Conservation (phyloP, 2,888 invertebrate genomes). For the Leptopterna dolabrata region DNA sequence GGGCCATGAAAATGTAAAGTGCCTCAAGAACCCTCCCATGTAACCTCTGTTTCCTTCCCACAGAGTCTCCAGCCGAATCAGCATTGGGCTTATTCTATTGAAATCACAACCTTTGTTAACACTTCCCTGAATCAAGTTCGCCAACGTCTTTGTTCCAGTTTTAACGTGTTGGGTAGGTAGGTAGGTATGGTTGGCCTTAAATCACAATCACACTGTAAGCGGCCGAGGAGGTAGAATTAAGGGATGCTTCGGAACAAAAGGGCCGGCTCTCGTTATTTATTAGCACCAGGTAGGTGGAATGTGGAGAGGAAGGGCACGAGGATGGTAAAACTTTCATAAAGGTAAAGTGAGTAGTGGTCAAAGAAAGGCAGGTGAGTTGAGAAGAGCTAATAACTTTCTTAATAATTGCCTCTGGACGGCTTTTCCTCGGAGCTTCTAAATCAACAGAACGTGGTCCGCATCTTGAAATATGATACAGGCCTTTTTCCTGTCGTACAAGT, state of each 20-base stretch:
- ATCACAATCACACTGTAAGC: conserved; percentile 23
- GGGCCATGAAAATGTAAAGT: no score
- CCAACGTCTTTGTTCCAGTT: conserved; percentile 17
- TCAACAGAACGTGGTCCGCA: conserved; percentile 42
- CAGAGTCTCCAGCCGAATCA: no score
- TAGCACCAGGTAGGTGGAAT: conserved; percentile 27
- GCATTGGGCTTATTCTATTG: not conserved
- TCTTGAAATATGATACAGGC: conserved; percentile 13
- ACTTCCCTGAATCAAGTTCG: not conserved
- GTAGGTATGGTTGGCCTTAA: conserved; percentile 1
- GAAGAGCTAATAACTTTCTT: conserved; percentile 53
- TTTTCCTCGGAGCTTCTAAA: conserved; percentile 17
- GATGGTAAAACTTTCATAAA: conserved; percentile 50
- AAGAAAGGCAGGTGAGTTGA: conserved; percentile 33
- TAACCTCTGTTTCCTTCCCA: no score
- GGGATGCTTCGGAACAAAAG: conserved; percentile 35
- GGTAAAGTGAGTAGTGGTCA: conserved; percentile 38
- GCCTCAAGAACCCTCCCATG: no score
- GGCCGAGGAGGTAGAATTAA: not conserved
- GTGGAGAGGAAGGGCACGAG: not conserved
- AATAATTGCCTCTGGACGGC: conserved; percentile 39
- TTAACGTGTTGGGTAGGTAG: not conserved
- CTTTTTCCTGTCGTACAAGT: not conserved
- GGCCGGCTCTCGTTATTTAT: conserved; percentile 29
- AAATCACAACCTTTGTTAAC: not conserved